A percentile compares a stretch with the other conserved stretches of the same genome.
Evolutionary conservation across 2,113 vertebrate genomes (phyloP).

Genomic region (Pogonocichla stellata): DNA sequence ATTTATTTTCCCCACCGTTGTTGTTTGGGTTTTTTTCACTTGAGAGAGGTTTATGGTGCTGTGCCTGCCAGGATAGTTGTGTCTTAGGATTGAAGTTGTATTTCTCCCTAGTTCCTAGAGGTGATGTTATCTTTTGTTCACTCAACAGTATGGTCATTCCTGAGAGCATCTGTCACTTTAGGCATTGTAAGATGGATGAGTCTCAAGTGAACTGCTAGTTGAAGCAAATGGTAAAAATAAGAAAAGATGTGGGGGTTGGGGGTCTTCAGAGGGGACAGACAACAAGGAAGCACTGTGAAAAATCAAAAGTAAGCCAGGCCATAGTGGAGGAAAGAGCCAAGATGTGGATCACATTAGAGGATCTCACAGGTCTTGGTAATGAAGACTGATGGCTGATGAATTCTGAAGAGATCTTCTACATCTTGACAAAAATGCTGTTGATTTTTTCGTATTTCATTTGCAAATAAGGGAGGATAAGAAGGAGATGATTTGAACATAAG

Average conservation of each 20-base stretch:
- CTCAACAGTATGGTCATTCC: slow-evolving; percentile 78
- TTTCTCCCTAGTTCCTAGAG: slow-evolving; percentile 78
- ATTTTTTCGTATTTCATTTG: slow-evolving; percentile 26
- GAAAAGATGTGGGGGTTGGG: slow-evolving; percentile 80
- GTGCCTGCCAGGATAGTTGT: slow-evolving; percentile 70
- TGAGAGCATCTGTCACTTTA: slow-evolving; percentile 96
- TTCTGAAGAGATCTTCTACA: slow-evolving; percentile 33
- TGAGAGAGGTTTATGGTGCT: slow-evolving; percentile 76
- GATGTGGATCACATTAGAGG: slow-evolving; percentile 60
- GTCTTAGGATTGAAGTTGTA: slow-evolving; percentile 74
- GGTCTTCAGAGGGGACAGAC: slow-evolving; percentile 68
- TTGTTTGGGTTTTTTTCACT: neutral
- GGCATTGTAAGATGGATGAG: slow-evolving; percentile 94
- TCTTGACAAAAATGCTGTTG: slow-evolving; percentile 28
- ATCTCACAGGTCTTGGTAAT: slow-evolving; percentile 40
- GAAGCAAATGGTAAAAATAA: slow-evolving; percentile 96
- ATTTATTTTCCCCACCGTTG: slow-evolving; percentile 61
- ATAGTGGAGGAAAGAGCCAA: slow-evolving; percentile 62
- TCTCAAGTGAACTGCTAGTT: slow-evolving; percentile 88
- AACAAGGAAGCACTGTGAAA: slow-evolving; percentile 82
- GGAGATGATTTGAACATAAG: neutral
- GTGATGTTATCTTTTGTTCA: slow-evolving; percentile 83
- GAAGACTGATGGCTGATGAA: neutral
- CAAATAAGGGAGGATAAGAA: neutral
- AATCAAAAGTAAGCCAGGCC: slow-evolving; percentile 79